Percentiles rank a stretch among this genome's conserved stretches.
Conservation (phyloP, 2,797 vertebrate species). For the Jordanella pulchra region DNA sequence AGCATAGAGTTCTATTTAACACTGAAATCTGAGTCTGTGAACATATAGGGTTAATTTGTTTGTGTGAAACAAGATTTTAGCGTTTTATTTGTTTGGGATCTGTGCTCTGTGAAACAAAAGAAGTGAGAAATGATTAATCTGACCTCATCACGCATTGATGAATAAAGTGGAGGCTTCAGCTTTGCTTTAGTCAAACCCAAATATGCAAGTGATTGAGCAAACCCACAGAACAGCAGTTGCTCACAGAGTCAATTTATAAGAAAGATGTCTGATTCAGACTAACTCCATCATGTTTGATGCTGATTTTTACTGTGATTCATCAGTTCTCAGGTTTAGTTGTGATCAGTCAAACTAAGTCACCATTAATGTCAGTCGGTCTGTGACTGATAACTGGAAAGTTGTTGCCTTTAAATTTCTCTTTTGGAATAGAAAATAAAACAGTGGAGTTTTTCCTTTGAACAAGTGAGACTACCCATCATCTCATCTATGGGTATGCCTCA, state of each 20-base stretch:
- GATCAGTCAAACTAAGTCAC: background rate
- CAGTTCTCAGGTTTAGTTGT: background rate
- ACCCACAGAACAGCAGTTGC: background rate
- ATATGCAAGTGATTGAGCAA: background rate
- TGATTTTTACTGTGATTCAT: background rate
- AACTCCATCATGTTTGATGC: background rate
- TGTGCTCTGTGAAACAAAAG: background rate
- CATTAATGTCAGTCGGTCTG: too few species aligned
- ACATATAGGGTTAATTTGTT: background rate
- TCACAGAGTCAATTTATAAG: background rate
- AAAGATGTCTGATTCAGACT: background rate
- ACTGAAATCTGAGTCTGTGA: background rate
- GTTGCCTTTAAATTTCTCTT: too few species aligned
- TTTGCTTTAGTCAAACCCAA: background rate
- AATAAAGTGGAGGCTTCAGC: background rate
- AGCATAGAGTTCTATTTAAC: slow-evolving; percentile 1
- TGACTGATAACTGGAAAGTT: too few species aligned
- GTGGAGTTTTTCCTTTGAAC: too few species aligned
- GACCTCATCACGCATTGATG: background rate
- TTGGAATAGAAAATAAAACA: too few species aligned
- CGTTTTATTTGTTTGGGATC: background rate
- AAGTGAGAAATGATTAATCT: background rate
- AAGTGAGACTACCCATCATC: too few species aligned
- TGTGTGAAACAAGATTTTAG: slow-evolving; percentile 1
- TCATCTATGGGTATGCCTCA: too few species aligned